phyloP scores from a whole-genome alignment of 2,113 vertebrate genomes.

The Dasyurus viverrinus region DNA sequence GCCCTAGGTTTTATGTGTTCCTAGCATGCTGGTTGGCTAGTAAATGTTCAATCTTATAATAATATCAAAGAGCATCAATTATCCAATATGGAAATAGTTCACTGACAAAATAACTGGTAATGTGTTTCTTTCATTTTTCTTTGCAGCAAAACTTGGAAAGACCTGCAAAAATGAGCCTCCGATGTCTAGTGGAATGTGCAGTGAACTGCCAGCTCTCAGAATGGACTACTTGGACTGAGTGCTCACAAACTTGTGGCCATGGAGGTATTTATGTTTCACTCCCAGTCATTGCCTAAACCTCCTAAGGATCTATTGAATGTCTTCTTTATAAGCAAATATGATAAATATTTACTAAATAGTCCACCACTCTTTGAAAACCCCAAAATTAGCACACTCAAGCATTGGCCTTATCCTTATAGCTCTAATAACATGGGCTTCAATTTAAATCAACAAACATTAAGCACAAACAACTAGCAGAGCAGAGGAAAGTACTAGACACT shows the following conservation, averaged over 20 bases:
- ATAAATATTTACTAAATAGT: neutral
- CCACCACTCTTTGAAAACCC: neutral
- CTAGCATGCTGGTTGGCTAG: neutral
- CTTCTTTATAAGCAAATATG: neutral
- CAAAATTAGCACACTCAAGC: neutral
- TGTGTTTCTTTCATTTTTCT: slow-evolving; percentile 43
- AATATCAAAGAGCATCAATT: neutral
- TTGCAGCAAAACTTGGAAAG: slow-evolving; percentile 86
- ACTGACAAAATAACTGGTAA: neutral
- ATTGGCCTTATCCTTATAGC: neutral
- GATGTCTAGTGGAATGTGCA: slow-evolving; percentile 90
- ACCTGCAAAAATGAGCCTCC: slow-evolving; percentile 81
- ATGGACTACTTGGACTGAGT: slow-evolving; percentile 94
- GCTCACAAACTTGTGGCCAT: slow-evolving; percentile 92
- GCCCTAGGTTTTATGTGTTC: neutral
- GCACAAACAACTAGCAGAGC: neutral
- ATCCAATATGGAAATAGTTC: neutral
- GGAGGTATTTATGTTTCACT: slow-evolving; percentile 84
- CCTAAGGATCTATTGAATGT: neutral
- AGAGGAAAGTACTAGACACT: neutral
- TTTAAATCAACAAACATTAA: neutral
- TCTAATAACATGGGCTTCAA: neutral
- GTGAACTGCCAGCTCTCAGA: slow-evolving; percentile 93
- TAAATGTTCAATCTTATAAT: neutral
- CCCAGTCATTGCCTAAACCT: neutral